Conservation (phyloP, 2,113 vertebrate species). For the Corythaeola cristata region DNA sequence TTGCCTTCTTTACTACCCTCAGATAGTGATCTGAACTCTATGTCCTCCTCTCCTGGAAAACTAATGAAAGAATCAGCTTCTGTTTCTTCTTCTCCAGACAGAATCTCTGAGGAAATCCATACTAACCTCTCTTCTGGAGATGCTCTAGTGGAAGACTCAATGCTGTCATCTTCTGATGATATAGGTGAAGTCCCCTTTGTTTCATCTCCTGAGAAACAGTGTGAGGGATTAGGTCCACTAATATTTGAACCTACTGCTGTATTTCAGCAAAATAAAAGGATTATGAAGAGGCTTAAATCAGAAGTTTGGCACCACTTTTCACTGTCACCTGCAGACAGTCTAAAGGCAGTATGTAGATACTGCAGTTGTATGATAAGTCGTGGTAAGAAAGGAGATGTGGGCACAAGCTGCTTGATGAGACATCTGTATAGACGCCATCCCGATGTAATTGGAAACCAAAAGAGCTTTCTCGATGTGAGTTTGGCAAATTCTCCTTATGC, state of each 20-base stretch:
- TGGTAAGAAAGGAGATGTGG: slow-evolving; percentile 91
- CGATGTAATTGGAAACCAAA: slow-evolving; percentile 86
- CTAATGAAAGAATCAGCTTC: slow-evolving; percentile 77
- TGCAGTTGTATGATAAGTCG: slow-evolving; percentile 92
- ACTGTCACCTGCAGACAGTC: slow-evolving; percentile 85
- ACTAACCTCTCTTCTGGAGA: slow-evolving; percentile 71
- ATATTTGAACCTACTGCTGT: slow-evolving; percentile 72
- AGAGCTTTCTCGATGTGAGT: slow-evolving; percentile 75
- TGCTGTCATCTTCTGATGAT: slow-evolving; percentile 76
- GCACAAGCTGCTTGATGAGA: slow-evolving; percentile 94
- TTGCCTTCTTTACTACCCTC: slow-evolving; percentile 80
- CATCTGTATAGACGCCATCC: slow-evolving; percentile 91
- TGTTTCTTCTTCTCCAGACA: slow-evolving; percentile 76
- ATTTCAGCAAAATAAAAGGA: slow-evolving; percentile 93
- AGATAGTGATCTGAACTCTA: slow-evolving; percentile 75
- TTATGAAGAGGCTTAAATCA: slow-evolving; percentile 92
- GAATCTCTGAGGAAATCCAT: slow-evolving; percentile 77
- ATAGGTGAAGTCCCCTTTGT: slow-evolving; percentile 74
- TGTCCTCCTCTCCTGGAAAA: slow-evolving; percentile 85
- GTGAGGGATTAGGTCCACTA: slow-evolving; percentile 64
- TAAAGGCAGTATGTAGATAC: slow-evolving; percentile 93
- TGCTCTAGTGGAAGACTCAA: slow-evolving; percentile 67
- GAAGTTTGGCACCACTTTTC: slow-evolving; percentile 97
- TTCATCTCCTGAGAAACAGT: slow-evolving; percentile 80
- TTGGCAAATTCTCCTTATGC: slow-evolving; percentile 81